Evolutionary conservation across 2,113 vertebrate genomes (phyloP).

Genomic region (Bufo bufo): DNA sequence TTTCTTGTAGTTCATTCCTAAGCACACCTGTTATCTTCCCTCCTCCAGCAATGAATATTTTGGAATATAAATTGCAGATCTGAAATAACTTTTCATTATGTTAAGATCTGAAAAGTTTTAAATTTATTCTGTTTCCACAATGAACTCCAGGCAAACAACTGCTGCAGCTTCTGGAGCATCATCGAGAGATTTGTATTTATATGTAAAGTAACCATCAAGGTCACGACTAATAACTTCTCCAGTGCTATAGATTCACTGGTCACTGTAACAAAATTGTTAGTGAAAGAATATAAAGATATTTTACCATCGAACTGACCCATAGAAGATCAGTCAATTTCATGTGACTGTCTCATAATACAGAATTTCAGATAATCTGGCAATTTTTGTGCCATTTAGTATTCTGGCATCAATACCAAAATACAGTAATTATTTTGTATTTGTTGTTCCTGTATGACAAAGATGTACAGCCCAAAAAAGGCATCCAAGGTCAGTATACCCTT

Average conservation of each 20-base stretch:
- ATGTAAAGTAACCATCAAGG: not conserved
- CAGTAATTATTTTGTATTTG: too few species aligned
- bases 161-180: not conserved
- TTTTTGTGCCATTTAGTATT: too few species aligned
- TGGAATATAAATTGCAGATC: constrained; percentile 31
- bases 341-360: too few species aligned
- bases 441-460: too few species aligned
- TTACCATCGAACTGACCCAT: too few species aligned
- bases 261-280: not conserved
- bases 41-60: constrained; percentile 31
- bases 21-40: constrained; percentile 21
- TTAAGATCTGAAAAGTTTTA: not conserved
- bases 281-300: not conserved
- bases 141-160: not conserved
- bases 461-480: too few species aligned
- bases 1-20: not conserved
- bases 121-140: not conserved
- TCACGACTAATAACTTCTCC: not conserved
- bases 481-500: too few species aligned
- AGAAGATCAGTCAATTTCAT: too few species aligned
- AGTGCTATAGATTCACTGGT: not conserved
- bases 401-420: too few species aligned
- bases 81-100: constrained; percentile 12
- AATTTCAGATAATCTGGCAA: too few species aligned
- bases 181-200: not conserved